Evolutionary conservation across 2,888 invertebrate species (phyloP), one percentile per base, ranked within the genome.

Genomic region (Entomobrya multifasciata): DNA sequence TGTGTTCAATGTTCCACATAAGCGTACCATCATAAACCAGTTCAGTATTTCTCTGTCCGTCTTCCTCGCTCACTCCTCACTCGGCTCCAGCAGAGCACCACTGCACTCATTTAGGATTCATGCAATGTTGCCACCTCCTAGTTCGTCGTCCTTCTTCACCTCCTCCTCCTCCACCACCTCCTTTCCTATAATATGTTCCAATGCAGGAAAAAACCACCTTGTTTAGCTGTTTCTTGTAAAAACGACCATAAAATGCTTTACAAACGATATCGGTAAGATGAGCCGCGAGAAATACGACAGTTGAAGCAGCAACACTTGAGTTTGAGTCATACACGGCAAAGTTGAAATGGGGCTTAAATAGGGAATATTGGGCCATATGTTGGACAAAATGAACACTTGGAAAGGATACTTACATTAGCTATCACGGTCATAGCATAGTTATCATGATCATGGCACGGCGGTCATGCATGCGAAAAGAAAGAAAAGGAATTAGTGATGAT

Each of bases 401-500:
- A 62, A 62, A 30, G 62, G 62, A 62, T n/a, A 62, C 36, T 8
- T 8, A 8, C 36, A 6, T 5, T 3, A 10, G n/a, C 49, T 49
- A 15, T 13, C 13, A n/a, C 3, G n/a, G n/a, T n/a, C n/a, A n/a
- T n/a, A n/a, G n/a, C n/a, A n/a, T 15, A 15, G 13, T 30, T 11
- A 62, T 62, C 30, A 62, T 62, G 62, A 62, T 52, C 25, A 74
- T 74, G 74, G 52, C 27, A 74, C 25, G 52, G 52, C 25, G 52
- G 52, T 17, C 49, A 52, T 25, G 74, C 49, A 52, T 27, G 74
- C 49, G 30, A 74, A 25, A 47, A 15, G 74, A 15, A 41, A 72
- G 17, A 49, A 49, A 25, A 27, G 74, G 30, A 74, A 49, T 74
- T 74, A 74, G 74, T 36, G 55, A 60, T 60, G 60, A 60, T 27